These are phyloP conservation scores for Panagrolaimus sp. DNA, from an alignment of 1,140 invertebrate species.

Conservation along the genomic window DNA sequence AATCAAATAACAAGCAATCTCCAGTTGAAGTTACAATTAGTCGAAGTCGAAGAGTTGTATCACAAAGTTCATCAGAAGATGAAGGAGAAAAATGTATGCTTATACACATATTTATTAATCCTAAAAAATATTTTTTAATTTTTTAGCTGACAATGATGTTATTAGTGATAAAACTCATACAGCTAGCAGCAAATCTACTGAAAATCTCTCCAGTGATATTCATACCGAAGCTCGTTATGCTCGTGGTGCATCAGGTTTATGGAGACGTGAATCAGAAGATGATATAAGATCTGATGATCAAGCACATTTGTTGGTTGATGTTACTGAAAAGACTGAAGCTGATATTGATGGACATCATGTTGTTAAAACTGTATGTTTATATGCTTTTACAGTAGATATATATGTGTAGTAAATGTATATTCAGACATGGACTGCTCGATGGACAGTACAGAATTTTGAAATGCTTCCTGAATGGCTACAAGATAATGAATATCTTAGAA, in stretches of 20 bases:
- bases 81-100: not conserved
- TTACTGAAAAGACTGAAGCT: not conserved
- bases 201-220: constrained; percentile 13
- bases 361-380: constrained; percentile 1
- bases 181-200: constrained; percentile 2
- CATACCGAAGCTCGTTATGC: constrained; percentile 40
- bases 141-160: not conserved
- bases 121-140: not conserved
- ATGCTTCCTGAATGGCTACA: constrained; percentile 81
- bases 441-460: constrained; percentile 58
- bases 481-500: constrained; percentile 94
- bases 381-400: not conserved
- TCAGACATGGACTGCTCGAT: constrained; percentile 26
- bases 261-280: constrained; percentile 37
- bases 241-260: constrained; percentile 29
- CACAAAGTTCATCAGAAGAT: not conserved
- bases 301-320: not conserved
- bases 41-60: constrained; percentile 19
- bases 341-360: not conserved
- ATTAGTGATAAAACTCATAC: not conserved
- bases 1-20: constrained; percentile 28
- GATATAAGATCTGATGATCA: not conserved
- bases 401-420: constrained; percentile 2
- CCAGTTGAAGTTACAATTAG: constrained; percentile 39
- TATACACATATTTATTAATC: not conserved